A percentile compares a stretch with the other conserved stretches of the same genome.
Conservation (phyloP, 92 coral and sea anemone genomes). For the Virgularia gustaviana region DNA sequence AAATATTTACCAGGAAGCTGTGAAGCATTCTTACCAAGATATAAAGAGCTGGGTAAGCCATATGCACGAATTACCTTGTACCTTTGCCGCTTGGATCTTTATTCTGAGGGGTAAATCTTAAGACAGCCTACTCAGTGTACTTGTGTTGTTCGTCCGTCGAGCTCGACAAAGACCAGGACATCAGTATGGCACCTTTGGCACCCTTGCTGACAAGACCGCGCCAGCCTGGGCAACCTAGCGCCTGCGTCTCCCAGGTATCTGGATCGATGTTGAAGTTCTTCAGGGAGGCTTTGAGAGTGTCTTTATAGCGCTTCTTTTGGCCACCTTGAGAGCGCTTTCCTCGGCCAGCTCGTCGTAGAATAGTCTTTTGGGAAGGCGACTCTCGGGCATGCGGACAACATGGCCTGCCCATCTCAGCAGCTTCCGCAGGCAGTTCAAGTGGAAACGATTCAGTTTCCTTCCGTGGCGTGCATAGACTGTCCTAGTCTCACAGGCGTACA, state of each 20-base stretch:
- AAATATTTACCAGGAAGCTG: conserved; percentile 2
- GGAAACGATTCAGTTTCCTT: background rate
- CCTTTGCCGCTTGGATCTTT: background rate
- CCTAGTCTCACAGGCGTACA: background rate
- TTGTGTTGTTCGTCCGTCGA: too few relatives aligned
- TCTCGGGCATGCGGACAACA: conserved; percentile 17
- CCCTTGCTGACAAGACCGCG: too few relatives aligned
- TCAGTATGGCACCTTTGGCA: too few relatives aligned
- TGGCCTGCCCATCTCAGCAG: conserved; percentile 30
- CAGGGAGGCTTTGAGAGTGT: background rate
- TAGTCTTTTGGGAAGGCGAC: background rate
- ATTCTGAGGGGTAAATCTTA: background rate
- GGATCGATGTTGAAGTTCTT: too few relatives aligned
- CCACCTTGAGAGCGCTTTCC: background rate
- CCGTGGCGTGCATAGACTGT: background rate
- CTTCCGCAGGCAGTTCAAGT: conserved; percentile 17
- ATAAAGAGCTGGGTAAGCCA: conserved; percentile 6
- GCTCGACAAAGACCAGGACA: background rate
- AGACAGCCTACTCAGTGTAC: background rate
- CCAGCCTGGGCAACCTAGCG: too few relatives aligned
- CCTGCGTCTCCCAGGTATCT: too few relatives aligned
- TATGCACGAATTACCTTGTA: background rate
- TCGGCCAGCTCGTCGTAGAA: background rate
- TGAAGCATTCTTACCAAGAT: conserved; percentile 3
- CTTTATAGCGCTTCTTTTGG: conserved; percentile 6